Percentiles rank a stretch among this genome's conserved stretches.
These are phyloP conservation scores for Sphaerodactylus townsendi DNA, from an alignment of 2,113 vertebrate species.

Conservation along the genomic window DNA sequence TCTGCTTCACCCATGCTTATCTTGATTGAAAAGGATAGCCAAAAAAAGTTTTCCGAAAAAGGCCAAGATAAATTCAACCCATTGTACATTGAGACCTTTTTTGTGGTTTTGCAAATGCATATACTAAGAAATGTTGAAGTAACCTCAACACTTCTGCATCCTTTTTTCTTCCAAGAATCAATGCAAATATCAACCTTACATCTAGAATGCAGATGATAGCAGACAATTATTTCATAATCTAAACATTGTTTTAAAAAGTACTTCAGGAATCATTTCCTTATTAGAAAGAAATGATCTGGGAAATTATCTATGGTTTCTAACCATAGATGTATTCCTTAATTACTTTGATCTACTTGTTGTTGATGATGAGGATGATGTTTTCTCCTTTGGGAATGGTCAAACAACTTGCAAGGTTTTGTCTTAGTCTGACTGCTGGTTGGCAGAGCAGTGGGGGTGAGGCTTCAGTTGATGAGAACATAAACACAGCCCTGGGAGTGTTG, in stretches of 20 bases:
- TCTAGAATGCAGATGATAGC: neutral
- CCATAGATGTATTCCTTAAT: no score
- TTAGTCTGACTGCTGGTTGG: no score
- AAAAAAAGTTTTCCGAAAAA: neutral
- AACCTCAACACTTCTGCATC: neutral
- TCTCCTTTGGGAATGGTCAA: no score
- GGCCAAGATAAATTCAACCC: neutral
- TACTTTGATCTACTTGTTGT: no score
- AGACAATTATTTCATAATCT: neutral
- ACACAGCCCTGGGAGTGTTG: no score
- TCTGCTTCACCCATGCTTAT: neutral
- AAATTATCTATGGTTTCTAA: neutral
- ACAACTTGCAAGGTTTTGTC: no score
- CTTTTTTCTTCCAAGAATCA: neutral
- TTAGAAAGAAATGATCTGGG: neutral
- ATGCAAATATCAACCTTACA: neutral
- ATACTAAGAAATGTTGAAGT: neutral
- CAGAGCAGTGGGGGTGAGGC: no score
- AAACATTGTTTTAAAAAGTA: no score
- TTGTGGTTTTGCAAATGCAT: neutral
- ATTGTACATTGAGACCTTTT: neutral
- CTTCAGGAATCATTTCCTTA: no score
- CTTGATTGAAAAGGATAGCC: neutral
- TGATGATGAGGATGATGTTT: no score
- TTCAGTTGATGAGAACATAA: no score